Conservation (phyloP, 2,113 vertebrate genomes). For the Oreocharis arfaki region DNA sequence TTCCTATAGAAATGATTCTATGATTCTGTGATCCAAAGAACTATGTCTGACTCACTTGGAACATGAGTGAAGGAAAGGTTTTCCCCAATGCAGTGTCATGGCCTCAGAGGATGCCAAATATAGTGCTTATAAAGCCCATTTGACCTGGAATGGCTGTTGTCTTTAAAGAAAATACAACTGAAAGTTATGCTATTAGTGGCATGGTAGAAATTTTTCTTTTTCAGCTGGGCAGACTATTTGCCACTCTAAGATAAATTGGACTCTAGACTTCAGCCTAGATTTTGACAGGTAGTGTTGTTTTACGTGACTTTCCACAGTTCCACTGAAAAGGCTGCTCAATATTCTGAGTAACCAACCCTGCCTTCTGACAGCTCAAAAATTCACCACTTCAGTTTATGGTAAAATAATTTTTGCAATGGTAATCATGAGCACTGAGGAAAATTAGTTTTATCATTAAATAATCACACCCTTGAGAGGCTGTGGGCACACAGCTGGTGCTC, state of each 20-base stretch:
- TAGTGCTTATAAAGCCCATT: not conserved
- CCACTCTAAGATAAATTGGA: not conserved
- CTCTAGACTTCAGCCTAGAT: not conserved
- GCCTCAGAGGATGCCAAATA: not conserved
- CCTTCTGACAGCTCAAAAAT: conserved; percentile 59
- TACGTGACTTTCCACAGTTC: conserved; percentile 17
- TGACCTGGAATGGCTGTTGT: not conserved
- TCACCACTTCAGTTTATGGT: conserved; percentile 64
- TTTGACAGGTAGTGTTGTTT: conserved; percentile 32
- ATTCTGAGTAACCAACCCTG: conserved; percentile 53
- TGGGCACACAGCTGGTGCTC: conserved; percentile 64
- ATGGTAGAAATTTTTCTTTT: not conserved
- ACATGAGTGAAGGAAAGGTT: not conserved
- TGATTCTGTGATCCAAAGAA: not conserved
- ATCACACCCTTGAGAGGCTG: conserved; percentile 70
- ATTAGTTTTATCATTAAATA: conserved; percentile 75
- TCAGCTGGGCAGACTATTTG: not conserved
- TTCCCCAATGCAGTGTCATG: not conserved
- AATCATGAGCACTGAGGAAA: conserved; percentile 70
- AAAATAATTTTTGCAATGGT: conserved; percentile 68
- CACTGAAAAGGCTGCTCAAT: conserved; percentile 59
- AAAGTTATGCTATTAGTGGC: not conserved
- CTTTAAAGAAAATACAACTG: not conserved
- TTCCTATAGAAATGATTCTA: not conserved
- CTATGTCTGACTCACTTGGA: not conserved